Evolutionary conservation across 1,140 invertebrate genomes (phyloP), one percentile per base, ranked within the genome.

Genomic region (Choristoneura fumiferana): DNA sequence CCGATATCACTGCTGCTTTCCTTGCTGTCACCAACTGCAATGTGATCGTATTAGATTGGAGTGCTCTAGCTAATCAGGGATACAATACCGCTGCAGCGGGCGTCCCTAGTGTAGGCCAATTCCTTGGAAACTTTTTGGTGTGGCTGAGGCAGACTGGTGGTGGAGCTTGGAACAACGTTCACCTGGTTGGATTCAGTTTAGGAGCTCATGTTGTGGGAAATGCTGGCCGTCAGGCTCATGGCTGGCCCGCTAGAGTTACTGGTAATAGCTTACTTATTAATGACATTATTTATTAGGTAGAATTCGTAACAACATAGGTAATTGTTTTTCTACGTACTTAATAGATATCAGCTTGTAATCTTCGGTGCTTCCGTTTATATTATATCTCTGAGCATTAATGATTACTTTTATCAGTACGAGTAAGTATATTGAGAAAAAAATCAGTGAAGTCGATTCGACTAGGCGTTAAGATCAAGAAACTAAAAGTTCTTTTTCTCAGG

Each of bases 131-230:
- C 57, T 87, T 89, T 36, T 10, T 84, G 0, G 15, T 53, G 4
- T 84, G 65, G 65, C 64, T 81, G 0, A 57, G 69, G 8, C 58
- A 71, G 0, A 72, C 58, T 10, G 58, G 52, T 22, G 76, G 75
- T 54, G 71, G 73, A 5, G 69, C 71, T 39, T 81, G 69, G 69
- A 81, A 89, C 13, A 82, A 92, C 36, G 87, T 95, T 39, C 94
- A 97, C 66, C 73, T 96, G n/a, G 91, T 96, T 59, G 96, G 96
- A 0, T 95, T 96, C 81, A 96, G 95, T 66, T 86, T 97, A 29
- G 96, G 96, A 0, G 95, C 95, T 0, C 95, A 97, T 63, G 91
- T 96, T 14, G 93, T 94, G 0, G 95, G 95, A 0, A 93, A 93
- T 36, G 92, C 93, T 0, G 95, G 95, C 0, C 90, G 91, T 81